Conservation (phyloP, 2,888 invertebrate genomes). For the Pandemis cinnamomeana region DNA sequence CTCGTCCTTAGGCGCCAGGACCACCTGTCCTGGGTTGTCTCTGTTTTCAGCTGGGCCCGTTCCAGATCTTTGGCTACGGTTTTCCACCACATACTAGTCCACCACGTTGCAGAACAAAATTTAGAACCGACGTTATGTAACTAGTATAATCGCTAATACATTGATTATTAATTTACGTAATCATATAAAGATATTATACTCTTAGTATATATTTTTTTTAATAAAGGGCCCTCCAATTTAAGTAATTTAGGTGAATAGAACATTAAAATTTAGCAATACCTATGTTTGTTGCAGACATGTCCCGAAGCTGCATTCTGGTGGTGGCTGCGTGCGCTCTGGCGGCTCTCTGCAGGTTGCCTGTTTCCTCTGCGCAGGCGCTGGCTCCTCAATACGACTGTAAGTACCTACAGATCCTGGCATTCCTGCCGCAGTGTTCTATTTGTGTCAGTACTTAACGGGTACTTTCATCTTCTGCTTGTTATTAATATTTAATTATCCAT, state of each 20-base stretch:
- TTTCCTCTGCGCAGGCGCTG: conserved; percentile 66
- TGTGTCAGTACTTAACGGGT: not conserved
- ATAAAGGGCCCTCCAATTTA: too few species aligned
- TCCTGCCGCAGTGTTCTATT: not conserved
- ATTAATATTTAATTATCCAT: conserved; percentile 19
- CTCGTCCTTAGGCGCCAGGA: too few species aligned
- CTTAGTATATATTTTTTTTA: too few species aligned
- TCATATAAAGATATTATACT: too few species aligned
- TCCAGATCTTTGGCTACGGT: too few species aligned
- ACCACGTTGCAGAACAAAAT: not conserved
- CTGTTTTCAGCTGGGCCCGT: too few species aligned
- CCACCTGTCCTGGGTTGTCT: too few species aligned
- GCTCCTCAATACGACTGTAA: conserved; percentile 69
- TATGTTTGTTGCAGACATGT: conserved; percentile 74
- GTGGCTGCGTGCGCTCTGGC: conserved; percentile 68
- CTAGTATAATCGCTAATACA: too few species aligned
- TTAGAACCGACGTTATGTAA: not conserved
- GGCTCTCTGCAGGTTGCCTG: conserved; percentile 65
- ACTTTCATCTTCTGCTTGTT: not conserved
- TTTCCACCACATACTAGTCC: too few species aligned
- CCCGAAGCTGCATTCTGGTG: conserved; percentile 65
- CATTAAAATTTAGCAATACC: not conserved
- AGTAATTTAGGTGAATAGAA: too few species aligned
- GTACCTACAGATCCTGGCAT: conserved; percentile 41
- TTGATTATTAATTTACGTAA: too few species aligned